A percentile compares a stretch with the other conserved stretches of the same genome.
phyloP scores from a whole-genome alignment of 2,797 vertebrate genomes.

The Channallabes apus region DNA sequence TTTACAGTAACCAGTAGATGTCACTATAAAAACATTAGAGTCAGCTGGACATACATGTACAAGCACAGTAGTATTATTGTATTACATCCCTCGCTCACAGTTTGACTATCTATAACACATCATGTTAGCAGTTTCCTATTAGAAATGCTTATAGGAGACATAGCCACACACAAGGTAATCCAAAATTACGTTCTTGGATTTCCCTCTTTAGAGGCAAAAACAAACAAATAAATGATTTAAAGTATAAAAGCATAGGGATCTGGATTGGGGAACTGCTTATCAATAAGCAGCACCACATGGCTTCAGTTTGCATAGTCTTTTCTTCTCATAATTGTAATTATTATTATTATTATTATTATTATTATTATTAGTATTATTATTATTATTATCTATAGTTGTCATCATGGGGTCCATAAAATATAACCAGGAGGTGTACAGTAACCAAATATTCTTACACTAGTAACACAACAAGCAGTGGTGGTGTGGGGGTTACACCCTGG shows the following conservation, averaged over 20 bases:
- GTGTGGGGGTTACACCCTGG: too few relatives aligned
- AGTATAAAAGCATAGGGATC: background rate
- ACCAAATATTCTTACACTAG: background rate
- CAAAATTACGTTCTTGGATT: background rate
- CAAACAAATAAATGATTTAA: too few relatives aligned
- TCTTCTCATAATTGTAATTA: background rate
- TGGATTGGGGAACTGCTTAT: background rate
- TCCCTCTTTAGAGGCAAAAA: background rate
- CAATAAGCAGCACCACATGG: background rate
- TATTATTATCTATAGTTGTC: too few relatives aligned
- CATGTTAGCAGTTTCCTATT: background rate
- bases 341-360: too few relatives aligned
- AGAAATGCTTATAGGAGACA: background rate
- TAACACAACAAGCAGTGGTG: background rate
- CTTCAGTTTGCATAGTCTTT: background rate
- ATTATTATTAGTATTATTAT: too few relatives aligned
- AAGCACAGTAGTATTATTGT: background rate
- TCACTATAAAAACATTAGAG: slow-evolving; percentile 5
- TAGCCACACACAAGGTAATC: background rate
- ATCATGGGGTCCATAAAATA: background rate
- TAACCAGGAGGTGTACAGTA: background rate
- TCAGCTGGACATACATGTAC: background rate
- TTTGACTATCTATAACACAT: background rate
- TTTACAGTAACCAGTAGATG: slow-evolving; percentile 44
- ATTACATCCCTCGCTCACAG: background rate